These are phyloP conservation scores for Patella caerulea DNA, from an alignment of 2,888 invertebrate species.

Conservation along the genomic window DNA sequence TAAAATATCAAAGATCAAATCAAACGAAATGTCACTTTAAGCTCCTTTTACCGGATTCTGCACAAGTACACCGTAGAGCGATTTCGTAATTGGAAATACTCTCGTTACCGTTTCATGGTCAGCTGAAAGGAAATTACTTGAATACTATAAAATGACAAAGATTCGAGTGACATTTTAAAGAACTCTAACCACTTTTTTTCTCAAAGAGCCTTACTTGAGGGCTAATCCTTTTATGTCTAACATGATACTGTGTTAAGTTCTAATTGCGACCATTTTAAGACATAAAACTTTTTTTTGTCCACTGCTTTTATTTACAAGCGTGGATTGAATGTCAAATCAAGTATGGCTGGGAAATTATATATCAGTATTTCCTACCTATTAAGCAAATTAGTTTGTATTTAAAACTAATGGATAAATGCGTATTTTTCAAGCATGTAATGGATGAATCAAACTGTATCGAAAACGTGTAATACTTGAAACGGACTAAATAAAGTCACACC, in stretches of 20 bases:
- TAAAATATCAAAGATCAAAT: conserved; percentile 4
- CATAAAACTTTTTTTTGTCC: too few species aligned
- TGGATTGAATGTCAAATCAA: background rate
- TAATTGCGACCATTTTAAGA: too few species aligned
- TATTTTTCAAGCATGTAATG: too few species aligned
- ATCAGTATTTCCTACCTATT: too few species aligned
- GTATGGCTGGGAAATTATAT: background rate
- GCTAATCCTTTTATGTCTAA: background rate
- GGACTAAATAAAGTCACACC: too few species aligned
- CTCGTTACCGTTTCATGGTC: background rate
- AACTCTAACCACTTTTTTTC: background rate
- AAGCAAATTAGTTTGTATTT: too few species aligned
- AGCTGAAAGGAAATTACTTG: conserved; percentile 1
- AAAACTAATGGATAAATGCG: too few species aligned
- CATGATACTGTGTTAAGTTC: too few species aligned
- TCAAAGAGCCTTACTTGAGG: background rate
- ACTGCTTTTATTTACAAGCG: too few species aligned
- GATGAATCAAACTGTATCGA: too few species aligned
- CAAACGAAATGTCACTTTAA: conserved; percentile 7
- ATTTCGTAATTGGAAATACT: background rate
- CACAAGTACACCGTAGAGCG: background rate
- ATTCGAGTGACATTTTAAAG: background rate
- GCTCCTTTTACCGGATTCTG: background rate
- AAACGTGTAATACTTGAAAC: too few species aligned
- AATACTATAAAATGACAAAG: background rate